phyloP scores from a whole-genome alignment of 1,140 invertebrate genomes.

The Drosophila ogumai region DNA sequence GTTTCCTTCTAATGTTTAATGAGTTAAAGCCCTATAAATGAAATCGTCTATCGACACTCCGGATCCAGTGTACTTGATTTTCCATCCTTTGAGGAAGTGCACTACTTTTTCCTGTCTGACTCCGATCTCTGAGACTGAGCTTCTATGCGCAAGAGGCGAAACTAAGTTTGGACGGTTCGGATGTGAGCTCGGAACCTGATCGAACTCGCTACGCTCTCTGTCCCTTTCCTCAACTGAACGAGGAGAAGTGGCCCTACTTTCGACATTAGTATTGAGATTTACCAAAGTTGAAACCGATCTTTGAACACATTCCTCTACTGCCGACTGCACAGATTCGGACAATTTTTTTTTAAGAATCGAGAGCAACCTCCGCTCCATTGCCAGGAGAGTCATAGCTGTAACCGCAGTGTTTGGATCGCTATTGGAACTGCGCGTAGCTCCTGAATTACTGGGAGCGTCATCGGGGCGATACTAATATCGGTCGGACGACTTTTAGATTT shows the following conservation, averaged over 20 bases:
- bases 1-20: not conserved
- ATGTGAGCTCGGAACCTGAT: not conserved
- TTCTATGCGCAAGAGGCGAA: no score
- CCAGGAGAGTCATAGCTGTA: not conserved
- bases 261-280: not conserved
- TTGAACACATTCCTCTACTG: not conserved
- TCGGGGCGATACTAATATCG: not conserved
- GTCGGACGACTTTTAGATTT: not conserved
- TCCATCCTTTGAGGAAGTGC: not conserved
- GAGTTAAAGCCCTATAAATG: not conserved
- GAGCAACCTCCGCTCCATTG: not conserved
- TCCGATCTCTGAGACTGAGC: no score
- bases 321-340: not conserved
- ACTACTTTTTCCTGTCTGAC: no score
- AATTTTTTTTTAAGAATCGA: not conserved
- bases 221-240: not conserved
- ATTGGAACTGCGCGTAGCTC: not conserved
- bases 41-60: no score
- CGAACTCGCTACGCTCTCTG: not conserved
- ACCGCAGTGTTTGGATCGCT: not conserved
- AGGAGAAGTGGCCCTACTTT: not conserved
- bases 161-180: not conserved
- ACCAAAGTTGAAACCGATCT: not conserved
- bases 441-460: not conserved
- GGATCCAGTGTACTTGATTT: not conserved